Evolutionary conservation across 64 coral and sea anemone genomes (phyloP).

Genomic region (Dendrophyllia cribrosa): DNA sequence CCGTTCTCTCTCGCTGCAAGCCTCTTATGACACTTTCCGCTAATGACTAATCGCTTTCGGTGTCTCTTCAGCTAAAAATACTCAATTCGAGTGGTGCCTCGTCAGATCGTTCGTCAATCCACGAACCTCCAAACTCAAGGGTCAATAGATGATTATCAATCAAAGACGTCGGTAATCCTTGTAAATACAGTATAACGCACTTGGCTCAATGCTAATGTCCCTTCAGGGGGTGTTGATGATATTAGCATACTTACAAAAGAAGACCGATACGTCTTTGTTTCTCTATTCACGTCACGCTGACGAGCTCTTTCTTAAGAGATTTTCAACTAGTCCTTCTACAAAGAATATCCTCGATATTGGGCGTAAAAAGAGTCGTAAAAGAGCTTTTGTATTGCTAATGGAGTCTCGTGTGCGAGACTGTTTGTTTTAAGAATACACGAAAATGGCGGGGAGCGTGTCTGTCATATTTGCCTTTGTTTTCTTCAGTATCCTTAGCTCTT

Average conservation of each 20-base stretch:
- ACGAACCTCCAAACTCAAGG: background rate
- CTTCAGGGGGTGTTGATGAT: constrained; percentile 7
- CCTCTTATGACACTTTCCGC: background rate
- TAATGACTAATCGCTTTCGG: background rate
- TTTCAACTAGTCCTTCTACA: background rate
- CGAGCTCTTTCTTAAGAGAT: background rate
- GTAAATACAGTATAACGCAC: background rate
- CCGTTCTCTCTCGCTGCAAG: background rate
- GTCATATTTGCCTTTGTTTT: background rate
- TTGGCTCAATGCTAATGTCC: background rate
- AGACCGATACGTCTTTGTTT: background rate
- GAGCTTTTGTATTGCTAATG: constrained; percentile 11
- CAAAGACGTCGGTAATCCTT: background rate
- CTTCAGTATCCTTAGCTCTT: background rate
- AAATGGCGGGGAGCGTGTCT: background rate
- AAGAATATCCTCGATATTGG: constrained; percentile 5
- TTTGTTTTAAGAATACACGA: constrained; percentile 1
- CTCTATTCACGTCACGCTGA: constrained; percentile 15
- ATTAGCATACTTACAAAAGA: constrained; percentile 35
- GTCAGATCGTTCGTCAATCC: background rate
- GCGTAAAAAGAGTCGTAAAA: too few species aligned
- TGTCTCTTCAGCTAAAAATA: constrained; percentile 15
- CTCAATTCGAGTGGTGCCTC: background rate
- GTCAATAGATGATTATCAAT: constrained; percentile 36
- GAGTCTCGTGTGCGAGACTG: background rate